These are phyloP conservation scores for Myodes glareolus DNA, from an alignment of 2,113 vertebrate species.

Conservation along the genomic window DNA sequence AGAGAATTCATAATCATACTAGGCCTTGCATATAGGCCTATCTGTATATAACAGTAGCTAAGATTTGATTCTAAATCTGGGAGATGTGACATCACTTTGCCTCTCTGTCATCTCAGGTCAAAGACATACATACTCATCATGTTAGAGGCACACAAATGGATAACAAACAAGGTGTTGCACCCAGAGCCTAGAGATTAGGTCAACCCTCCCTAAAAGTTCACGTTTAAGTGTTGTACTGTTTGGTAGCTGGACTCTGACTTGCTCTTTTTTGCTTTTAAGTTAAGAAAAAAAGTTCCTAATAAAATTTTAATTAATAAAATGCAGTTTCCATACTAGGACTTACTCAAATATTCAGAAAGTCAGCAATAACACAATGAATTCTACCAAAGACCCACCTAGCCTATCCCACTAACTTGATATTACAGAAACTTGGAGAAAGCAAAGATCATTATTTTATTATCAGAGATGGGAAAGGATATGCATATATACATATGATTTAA, in stretches of 20 bases:
- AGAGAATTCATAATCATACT: not conserved
- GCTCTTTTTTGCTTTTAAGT: not conserved
- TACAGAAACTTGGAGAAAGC: conserved; percentile 12
- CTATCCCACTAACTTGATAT: not conserved
- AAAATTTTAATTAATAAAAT: not conserved
- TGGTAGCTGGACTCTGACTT: not conserved
- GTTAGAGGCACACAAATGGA: not conserved
- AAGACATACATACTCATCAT: not conserved
- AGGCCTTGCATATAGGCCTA: not conserved
- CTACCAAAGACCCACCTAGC: not conserved
- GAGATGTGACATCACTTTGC: not conserved
- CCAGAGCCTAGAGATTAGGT: not conserved
- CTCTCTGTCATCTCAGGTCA: not conserved
- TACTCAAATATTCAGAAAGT: conserved; percentile 4
- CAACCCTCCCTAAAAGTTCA: not conserved
- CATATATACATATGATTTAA: not conserved
- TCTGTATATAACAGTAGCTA: not conserved
- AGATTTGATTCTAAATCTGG: not conserved
- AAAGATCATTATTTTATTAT: not conserved
- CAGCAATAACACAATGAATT: not conserved
- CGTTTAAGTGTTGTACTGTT: not conserved
- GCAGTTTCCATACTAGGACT: not conserved
- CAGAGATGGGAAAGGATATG: not conserved
- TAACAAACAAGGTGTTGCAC: not conserved
- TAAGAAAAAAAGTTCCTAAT: not conserved